A percentile compares a stretch with the other conserved stretches of the same genome.
These are phyloP conservation scores for Oreochromis mossambicus DNA, from an alignment of 2,797 vertebrate genomes.

Conservation along the genomic window DNA sequence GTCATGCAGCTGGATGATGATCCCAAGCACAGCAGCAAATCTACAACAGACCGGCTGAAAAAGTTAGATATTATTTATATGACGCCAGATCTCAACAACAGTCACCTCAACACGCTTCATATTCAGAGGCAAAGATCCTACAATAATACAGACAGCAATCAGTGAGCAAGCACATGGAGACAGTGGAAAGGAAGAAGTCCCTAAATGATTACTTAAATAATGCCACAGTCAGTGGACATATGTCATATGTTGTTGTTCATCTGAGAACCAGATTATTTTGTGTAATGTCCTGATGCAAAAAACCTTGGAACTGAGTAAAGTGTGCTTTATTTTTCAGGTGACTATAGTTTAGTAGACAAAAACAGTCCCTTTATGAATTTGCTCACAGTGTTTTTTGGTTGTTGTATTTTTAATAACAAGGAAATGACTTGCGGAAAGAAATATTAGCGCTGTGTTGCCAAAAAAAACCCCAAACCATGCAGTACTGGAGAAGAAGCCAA, in stretches of 20 bases:
- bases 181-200: not conserved
- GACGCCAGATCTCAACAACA: not conserved
- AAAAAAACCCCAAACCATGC: rapidly evolving
- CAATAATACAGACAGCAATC: not conserved
- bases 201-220: not conserved
- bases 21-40: not conserved
- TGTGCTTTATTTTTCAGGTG: not conserved
- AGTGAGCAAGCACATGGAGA: not conserved
- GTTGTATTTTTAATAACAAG: not conserved
- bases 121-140: not conserved
- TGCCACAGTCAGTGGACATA: rapidly evolving
- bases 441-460: not conserved
- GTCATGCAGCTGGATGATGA: not conserved
- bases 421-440: not conserved
- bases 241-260: not conserved
- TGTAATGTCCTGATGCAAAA: not conserved
- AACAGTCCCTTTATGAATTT: not conserved
- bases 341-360: not conserved
- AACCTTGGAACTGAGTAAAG: rapidly evolving
- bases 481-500: not conserved
- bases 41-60: not conserved
- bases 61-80: not conserved
- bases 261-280: not conserved
- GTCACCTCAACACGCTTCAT: rapidly evolving
- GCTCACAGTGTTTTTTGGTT: not conserved